These are phyloP conservation scores for Heteromyza rotundicornis DNA, from an alignment of 2,888 invertebrate genomes.

Conservation along the genomic window DNA sequence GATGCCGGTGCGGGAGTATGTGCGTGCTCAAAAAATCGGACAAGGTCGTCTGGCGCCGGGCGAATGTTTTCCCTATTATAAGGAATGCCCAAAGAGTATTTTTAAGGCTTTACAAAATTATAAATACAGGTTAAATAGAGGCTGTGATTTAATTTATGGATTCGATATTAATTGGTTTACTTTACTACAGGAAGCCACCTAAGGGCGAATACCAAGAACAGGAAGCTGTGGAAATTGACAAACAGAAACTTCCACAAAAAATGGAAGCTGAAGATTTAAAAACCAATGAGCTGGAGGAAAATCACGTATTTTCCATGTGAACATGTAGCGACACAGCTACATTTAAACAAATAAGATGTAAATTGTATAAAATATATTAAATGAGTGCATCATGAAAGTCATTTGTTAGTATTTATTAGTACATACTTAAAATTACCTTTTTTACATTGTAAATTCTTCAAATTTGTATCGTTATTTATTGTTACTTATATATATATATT, in stretches of 20 bases:
- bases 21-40: conserved; percentile 80
- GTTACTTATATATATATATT: too few relatives aligned
- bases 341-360: conserved; percentile 17
- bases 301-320: conserved; percentile 25
- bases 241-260: conserved; percentile 34
- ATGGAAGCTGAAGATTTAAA: conserved; percentile 6
- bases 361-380: conserved; percentile 32
- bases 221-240: conserved; percentile 42
- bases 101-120: conserved; percentile 64
- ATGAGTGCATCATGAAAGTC: conserved; percentile 58
- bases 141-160: conserved; percentile 9
- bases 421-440: conserved; percentile 5
- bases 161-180: background rate
- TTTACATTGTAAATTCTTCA: conserved; percentile 22
- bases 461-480: conserved; percentile 34
- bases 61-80: conserved; percentile 86
- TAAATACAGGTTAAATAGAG: conserved; percentile 51
- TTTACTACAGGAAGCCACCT: conserved; percentile 26
- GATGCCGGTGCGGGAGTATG: conserved; percentile 75
- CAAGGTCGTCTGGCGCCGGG: conserved; percentile 69
- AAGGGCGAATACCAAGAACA: conserved; percentile 55
- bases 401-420: conserved; percentile 40
- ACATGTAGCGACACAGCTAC: background rate
- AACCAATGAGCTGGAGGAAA: conserved; percentile 10
- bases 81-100: conserved; percentile 81